Conservation (phyloP, 1,140 invertebrate species). For the Drosophila repleta region DNA sequence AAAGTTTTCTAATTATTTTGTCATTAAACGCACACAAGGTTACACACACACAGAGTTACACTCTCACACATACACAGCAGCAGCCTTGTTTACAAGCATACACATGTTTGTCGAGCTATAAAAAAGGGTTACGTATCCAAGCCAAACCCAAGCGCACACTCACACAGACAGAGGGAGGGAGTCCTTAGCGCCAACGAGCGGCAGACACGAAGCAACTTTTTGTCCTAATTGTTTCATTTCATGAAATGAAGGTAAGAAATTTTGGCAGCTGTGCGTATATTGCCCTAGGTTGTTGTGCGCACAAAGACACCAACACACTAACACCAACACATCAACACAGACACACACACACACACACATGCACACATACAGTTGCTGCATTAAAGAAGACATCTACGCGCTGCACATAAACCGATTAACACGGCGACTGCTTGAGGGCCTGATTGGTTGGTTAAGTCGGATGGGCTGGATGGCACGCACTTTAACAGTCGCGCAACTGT, state of each 20-base stretch:
- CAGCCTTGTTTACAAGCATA: constrained; percentile 75
- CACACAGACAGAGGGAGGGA: constrained; percentile 11
- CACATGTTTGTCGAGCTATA: constrained; percentile 78
- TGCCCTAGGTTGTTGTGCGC: constrained; percentile 65
- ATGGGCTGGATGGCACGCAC: constrained; percentile 16
- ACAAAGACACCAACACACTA: constrained; percentile 34
- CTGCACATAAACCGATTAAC: constrained; percentile 81
- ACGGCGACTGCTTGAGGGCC: constrained; percentile 55
- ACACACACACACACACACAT: constrained; percentile 10
- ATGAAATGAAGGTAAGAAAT: constrained; percentile 81
- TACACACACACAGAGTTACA: constrained; percentile 22
- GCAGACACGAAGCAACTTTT: constrained; percentile 73
- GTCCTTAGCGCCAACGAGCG: constrained; percentile 57
- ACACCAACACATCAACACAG: constrained; percentile 37
- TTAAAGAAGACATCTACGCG: constrained; percentile 75
- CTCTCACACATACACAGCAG: constrained; percentile 28
- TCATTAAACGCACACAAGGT: constrained; percentile 78
- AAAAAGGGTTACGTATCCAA: constrained; percentile 79
- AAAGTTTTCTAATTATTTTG: constrained; percentile 83
- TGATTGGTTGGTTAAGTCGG: constrained; percentile 13
- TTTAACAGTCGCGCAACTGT: constrained; percentile 65
- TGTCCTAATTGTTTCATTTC: constrained; percentile 82
- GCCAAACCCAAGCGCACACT: constrained; percentile 52
- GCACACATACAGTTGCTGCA: constrained; percentile 53
- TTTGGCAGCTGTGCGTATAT: constrained; percentile 81